phyloP scores from a whole-genome alignment of 1,140 invertebrate species.

The Papilio glaucus region DNA sequence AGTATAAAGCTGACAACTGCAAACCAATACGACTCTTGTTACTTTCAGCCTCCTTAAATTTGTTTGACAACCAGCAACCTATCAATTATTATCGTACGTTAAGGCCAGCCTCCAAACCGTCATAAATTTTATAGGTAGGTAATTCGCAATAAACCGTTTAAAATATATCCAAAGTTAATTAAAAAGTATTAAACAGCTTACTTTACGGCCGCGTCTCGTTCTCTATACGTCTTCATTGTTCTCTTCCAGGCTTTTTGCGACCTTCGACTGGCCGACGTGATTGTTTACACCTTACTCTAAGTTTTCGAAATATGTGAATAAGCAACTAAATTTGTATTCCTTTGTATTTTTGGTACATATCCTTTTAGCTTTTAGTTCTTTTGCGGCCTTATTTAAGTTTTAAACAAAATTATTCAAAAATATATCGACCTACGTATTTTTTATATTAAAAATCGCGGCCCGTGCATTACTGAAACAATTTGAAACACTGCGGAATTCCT shows the following conservation, averaged over 20 bases:
- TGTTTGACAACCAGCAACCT: no score
- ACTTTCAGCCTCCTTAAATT: no score
- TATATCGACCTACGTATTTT: neutral
- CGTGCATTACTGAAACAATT: no score
- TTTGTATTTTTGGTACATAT: neutral
- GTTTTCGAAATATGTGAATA: neutral
- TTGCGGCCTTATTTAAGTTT: neutral
- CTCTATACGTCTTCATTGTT: conserved; percentile 13
- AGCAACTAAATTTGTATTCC: neutral
- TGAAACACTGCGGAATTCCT: no score
- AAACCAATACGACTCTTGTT: no score
- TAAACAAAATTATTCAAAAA: neutral
- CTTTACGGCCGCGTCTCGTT: neutral
- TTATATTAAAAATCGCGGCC: no score
- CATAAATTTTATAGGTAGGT: no score
- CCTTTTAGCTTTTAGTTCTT: neutral
- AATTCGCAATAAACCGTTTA: no score
- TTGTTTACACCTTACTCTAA: conserved; percentile 3
- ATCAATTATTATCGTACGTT: no score
- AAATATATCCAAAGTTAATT: no score
- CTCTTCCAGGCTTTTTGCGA: neutral
- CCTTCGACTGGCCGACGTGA: neutral
- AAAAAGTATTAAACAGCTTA: conserved; percentile 13
- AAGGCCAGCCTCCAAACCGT: no score
- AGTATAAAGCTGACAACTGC: no score